A percentile compares a stretch with the other conserved stretches of the same genome.
Conservation (phyloP, 2,888 invertebrate species). For the Clanis bilineata region DNA sequence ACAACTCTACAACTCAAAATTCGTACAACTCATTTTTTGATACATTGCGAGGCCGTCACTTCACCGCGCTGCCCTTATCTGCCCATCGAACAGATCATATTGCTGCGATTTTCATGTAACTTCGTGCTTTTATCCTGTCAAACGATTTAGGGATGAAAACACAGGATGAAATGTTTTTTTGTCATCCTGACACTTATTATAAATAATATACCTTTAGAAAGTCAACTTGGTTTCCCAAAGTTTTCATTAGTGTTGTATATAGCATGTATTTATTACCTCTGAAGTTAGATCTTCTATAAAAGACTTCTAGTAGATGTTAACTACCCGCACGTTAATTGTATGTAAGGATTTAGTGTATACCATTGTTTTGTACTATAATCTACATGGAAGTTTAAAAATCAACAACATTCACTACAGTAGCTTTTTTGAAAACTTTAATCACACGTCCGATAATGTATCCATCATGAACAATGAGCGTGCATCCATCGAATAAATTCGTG, state of each 20-base stretch:
- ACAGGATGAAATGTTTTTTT: too few relatives aligned
- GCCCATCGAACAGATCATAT: conserved; percentile 50
- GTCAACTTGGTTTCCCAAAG: too few relatives aligned
- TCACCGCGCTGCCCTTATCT: conserved; percentile 21
- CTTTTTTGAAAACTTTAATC: not conserved
- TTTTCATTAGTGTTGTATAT: too few relatives aligned
- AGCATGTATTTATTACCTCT: too few relatives aligned
- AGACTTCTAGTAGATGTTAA: too few relatives aligned
- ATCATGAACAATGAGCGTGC: conserved; percentile 24
- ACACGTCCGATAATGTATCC: conserved; percentile 36
- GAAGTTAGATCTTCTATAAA: too few relatives aligned
- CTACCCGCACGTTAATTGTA: too few relatives aligned
- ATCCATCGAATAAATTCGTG: conserved; percentile 47
- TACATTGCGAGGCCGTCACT: conserved; percentile 27
- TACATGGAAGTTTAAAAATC: too few relatives aligned
- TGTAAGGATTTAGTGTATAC: too few relatives aligned
- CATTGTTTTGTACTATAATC: too few relatives aligned
- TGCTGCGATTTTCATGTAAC: not conserved
- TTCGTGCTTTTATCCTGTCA: not conserved
- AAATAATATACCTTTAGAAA: too few relatives aligned
- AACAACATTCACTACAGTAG: not conserved
- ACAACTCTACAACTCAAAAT: conserved; percentile 65
- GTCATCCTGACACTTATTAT: too few relatives aligned
- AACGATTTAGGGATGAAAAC: not conserved
- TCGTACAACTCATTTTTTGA: conserved; percentile 61